A percentile compares a stretch with the other conserved stretches of the same genome.
phyloP scores from a whole-genome alignment of 2,797 vertebrate genomes.

The Pelochelys cantorii region DNA sequence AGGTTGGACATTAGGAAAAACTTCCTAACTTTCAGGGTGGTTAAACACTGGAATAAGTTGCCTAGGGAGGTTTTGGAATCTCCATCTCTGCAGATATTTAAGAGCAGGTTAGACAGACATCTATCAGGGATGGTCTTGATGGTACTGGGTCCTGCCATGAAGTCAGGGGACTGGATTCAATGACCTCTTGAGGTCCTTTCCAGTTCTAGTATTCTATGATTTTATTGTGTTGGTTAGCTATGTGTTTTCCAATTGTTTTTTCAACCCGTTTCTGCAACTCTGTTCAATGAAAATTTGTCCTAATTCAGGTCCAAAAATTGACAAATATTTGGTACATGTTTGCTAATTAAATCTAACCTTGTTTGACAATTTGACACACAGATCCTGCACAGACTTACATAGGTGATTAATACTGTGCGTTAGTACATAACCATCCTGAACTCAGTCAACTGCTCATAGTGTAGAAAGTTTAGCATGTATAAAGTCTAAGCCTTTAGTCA shows the following conservation, averaged over 20 bases:
- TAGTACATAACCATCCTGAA: not conserved
- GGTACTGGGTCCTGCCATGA: too few relatives aligned
- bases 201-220: too few relatives aligned
- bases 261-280: not conserved
- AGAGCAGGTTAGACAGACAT: too few relatives aligned
- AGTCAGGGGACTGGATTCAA: too few relatives aligned
- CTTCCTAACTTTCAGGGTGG: too few relatives aligned
- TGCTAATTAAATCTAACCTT: conserved; percentile 1
- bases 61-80: too few relatives aligned
- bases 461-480: not conserved
- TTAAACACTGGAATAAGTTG: too few relatives aligned
- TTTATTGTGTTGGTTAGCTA: conserved; percentile 2
- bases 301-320: not conserved
- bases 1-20: too few relatives aligned
- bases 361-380: not conserved
- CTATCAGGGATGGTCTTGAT: too few relatives aligned
- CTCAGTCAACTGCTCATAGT: not conserved
- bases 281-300: not conserved
- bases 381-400: not conserved
- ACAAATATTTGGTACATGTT: not conserved
- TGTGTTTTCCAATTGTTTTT: conserved; percentile 7
- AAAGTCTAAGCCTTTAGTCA: not conserved
- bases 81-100: too few relatives aligned
- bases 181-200: too few relatives aligned
- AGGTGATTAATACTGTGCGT: not conserved